These are phyloP conservation scores for Aphaenogaster floridana DNA, from an alignment of 1,140 invertebrate genomes.

Conservation along the genomic window DNA sequence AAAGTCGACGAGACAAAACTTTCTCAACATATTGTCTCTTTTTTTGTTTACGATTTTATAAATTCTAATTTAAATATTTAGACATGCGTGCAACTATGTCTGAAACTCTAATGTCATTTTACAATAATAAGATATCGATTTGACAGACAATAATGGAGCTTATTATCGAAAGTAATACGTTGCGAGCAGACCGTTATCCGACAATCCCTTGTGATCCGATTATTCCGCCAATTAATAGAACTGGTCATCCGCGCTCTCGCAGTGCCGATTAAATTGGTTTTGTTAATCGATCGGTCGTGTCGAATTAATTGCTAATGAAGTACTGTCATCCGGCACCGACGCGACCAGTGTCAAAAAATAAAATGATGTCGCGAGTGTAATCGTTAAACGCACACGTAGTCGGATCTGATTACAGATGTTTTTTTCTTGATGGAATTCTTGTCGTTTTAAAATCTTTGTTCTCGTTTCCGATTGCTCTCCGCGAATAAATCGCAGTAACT, in stretches of 20 bases:
- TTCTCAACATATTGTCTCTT: neutral
- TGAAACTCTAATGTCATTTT: neutral
- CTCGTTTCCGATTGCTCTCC: neutral
- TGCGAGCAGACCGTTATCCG: slow-evolving; percentile 69
- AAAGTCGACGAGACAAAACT: neutral
- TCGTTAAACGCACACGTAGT: neutral
- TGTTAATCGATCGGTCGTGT: slow-evolving; percentile 72
- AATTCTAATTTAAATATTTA: neutral
- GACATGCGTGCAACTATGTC: neutral
- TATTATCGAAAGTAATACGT: slow-evolving; percentile 74
- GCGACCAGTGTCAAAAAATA: slow-evolving; percentile 30
- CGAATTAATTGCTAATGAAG: slow-evolving; percentile 74
- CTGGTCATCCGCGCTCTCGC: slow-evolving; percentile 65
- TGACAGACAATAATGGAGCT: slow-evolving; percentile 69
- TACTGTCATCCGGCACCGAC: neutral
- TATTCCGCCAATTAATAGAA: slow-evolving; percentile 78
- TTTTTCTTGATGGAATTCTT: neutral
- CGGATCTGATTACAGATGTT: neutral
- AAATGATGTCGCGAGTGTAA: slow-evolving; percentile 1
- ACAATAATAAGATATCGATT: slow-evolving; percentile 72
- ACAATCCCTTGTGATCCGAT: slow-evolving; percentile 74
- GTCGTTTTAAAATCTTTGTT: neutral
- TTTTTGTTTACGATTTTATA: neutral
- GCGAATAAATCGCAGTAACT: neutral
- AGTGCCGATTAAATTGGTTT: slow-evolving; percentile 75